phyloP scores from a whole-genome alignment of 2,113 vertebrate species.

The Oriolus oriolus region DNA sequence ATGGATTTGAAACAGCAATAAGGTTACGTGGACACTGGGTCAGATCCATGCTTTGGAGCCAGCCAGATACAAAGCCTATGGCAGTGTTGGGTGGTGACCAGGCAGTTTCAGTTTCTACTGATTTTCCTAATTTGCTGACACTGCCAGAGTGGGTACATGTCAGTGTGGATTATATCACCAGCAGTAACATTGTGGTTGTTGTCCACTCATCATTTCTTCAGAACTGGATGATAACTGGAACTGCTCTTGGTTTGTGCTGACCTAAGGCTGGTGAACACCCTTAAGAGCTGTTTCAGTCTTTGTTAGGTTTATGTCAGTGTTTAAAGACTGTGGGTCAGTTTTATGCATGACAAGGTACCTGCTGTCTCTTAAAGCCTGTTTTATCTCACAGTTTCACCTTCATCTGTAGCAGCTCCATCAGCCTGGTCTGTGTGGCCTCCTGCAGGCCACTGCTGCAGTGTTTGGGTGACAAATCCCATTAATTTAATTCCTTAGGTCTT shows the following conservation, averaged over 20 bases:
- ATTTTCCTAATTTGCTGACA: neutral
- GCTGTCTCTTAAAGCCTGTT: neutral
- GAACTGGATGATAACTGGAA: no score
- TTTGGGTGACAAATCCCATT: neutral
- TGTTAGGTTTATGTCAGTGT: neutral
- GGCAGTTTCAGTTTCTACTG: neutral
- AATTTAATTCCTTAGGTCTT: neutral
- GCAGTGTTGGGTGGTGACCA: neutral
- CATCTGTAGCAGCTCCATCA: neutral
- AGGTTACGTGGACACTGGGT: neutral
- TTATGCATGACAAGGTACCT: neutral
- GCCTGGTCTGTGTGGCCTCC: neutral
- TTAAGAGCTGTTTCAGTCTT: neutral
- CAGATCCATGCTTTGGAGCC: neutral
- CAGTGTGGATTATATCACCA: neutral
- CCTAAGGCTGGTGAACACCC: neutral
- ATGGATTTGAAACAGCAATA: neutral
- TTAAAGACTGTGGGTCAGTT: neutral
- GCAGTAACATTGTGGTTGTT: neutral
- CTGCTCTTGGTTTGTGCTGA: neutral
- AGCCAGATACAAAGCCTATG: neutral
- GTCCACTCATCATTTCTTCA: neutral
- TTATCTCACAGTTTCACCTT: neutral
- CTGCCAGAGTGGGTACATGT: neutral
- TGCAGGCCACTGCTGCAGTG: neutral